Evolutionary conservation across 2,113 vertebrate genomes (phyloP), one percentile per base, ranked within the genome.

Genomic region (Esox niger): DNA sequence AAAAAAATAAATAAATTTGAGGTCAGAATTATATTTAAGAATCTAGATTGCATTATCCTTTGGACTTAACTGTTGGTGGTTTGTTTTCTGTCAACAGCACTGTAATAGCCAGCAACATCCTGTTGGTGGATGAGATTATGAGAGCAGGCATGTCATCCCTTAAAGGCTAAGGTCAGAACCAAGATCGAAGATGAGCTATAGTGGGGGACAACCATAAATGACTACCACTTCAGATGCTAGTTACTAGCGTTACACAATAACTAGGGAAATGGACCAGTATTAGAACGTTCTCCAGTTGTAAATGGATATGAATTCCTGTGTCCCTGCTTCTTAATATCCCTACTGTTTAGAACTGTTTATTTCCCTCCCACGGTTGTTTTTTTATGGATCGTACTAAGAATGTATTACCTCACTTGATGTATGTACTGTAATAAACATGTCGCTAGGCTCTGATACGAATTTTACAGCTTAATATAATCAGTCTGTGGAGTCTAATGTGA

Each of bases 81-180:
- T 30, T 4, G 13, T 68, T 0, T 69, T 0, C 3, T 23, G 4
- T n/a, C 66, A 2, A 43, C 23, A 96, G 94, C 87, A 95, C 94
- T 0, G 92, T 94, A 64, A 95, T 95, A 10, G 94, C 94, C 23
- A 94, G 91, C 87, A 95, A 94, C 87, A 94, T 96, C 61, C 94
- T 95, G 33, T 55, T 96, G 78, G 94, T 95, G 58, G 94, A 95
- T 74, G 94, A 96, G 83, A 95, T 96, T 26, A 95, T 96, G 94
- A 80, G 94, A 73, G 94, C 94, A 21, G 94, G 94, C 29, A 92
- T 95, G 94, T 95, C 95, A 0, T 96, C 94, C 33, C 91, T 95
- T 0, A 96, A 95, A 72, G 93, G 92, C 30, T 95, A 89, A 94
- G 25, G 62, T n/a, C 56, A 58, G 6, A 30, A 58, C 56, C 1